These are phyloP conservation scores for Microplitis manilae DNA, from an alignment of 2,888 invertebrate genomes.

Conservation along the genomic window DNA sequence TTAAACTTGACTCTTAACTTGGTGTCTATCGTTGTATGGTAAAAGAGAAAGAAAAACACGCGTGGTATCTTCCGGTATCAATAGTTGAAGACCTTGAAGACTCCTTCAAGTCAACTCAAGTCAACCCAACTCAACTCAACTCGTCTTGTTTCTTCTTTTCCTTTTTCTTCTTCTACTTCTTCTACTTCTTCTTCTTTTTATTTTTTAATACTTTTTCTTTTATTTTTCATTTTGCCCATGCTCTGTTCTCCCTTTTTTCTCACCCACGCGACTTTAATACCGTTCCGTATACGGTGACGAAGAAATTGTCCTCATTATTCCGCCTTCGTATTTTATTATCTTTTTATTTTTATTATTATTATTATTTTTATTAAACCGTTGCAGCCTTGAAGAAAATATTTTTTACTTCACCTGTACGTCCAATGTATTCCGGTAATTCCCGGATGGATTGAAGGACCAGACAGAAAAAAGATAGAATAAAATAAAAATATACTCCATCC, in stretches of 20 bases:
- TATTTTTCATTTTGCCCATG: not conserved
- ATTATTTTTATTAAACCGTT: slow-evolving; percentile 29
- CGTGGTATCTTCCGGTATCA: slow-evolving; percentile 33
- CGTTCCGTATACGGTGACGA: slow-evolving; percentile 23
- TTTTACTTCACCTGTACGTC: slow-evolving; percentile 18
- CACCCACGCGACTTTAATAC: slow-evolving; percentile 28
- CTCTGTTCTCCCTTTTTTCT: slow-evolving; percentile 7
- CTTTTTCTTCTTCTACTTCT: slow-evolving; percentile 5
- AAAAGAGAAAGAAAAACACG: slow-evolving; percentile 29
- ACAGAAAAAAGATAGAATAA: not conserved
- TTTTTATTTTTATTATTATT: slow-evolving; percentile 10
- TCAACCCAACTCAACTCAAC: not conserved
- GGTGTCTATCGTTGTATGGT: not conserved
- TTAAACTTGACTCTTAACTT: slow-evolving; percentile 19
- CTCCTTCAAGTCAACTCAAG: slow-evolving; percentile 18
- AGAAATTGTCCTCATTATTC: slow-evolving; percentile 41
- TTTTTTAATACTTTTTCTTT: slow-evolving; percentile 2
- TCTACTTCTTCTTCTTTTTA: not conserved
- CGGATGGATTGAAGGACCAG: slow-evolving; percentile 14
- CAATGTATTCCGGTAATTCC: slow-evolving; percentile 30
- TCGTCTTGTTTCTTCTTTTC: not conserved
- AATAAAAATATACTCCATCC: slow-evolving; percentile 22
- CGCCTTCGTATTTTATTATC: slow-evolving; percentile 26
- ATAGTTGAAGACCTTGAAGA: slow-evolving; percentile 32
- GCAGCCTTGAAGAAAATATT: slow-evolving; percentile 23